Percentiles rank a stretch among this genome's conserved stretches.
These are phyloP conservation scores for Allacma fusca DNA, from an alignment of 2,888 invertebrate species.

Conservation along the genomic window DNA sequence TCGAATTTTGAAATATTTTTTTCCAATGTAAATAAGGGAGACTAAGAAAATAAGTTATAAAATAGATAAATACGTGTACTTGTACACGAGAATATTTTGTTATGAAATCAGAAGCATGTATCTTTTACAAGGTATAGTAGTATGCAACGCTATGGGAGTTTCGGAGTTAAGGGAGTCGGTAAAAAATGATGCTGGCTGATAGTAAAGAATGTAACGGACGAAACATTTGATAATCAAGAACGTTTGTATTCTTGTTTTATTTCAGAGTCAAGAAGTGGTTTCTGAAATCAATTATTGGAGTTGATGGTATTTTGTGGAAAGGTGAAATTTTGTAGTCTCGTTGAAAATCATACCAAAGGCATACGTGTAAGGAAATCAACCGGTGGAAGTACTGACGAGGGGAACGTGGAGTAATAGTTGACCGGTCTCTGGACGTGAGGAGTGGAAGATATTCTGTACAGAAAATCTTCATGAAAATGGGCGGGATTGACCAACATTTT, in stretches of 20 bases:
- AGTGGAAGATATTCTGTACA: not conserved
- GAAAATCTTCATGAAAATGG: constrained; percentile 53
- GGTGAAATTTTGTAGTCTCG: not conserved
- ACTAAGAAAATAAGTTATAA: no score
- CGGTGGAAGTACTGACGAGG: not conserved
- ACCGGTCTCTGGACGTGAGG: not conserved
- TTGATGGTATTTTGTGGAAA: not conserved
- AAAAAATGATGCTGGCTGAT: no score
- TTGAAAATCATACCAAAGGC: not conserved
- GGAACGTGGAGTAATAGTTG: not conserved
- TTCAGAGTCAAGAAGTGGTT: not conserved
- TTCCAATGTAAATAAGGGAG: no score
- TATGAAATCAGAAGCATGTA: no score
- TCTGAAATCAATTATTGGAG: not conserved
- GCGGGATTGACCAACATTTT: constrained; percentile 74
- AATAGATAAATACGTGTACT: no score
- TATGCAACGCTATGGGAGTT: no score
- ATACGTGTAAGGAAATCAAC: not conserved
- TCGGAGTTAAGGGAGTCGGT: no score
- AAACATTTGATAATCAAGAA: no score
- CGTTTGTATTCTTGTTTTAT: not conserved
- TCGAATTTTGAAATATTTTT: no score
- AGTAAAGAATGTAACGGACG: no score
- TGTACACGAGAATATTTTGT: no score
- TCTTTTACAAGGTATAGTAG: no score